Evolutionary conservation across 2,797 vertebrate species (phyloP), one percentile per base, ranked within the genome.

Genomic region (Cetoscarus ocellatus): DNA sequence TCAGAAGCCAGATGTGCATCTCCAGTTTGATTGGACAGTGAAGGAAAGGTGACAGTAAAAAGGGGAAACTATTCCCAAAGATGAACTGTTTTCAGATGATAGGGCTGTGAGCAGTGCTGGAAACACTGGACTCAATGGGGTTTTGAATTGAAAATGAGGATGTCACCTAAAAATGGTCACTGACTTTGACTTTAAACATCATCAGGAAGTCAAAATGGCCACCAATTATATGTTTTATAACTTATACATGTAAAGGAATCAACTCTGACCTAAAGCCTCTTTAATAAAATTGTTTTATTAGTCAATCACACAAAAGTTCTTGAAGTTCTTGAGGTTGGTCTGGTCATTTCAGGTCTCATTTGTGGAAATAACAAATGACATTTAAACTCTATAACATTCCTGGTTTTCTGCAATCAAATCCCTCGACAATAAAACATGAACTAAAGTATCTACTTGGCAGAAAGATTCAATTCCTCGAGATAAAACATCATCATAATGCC

Each of bases 251-350:
- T 48, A 34, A 47, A 10, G 17, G 19, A 18, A 9, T 34, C 0
- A 39, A 13, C 56, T 35, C 0, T 10, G 55, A 69, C 17, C 18
- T 19, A 0, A 9, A 36, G 19, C 7, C 14, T 2, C 35, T 1
- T 5, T 27, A 34, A 5, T 27, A 0, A 39, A 48, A 11, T 5
- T 14, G 8, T 38, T 51, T 14, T 38, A 55, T 57, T 12, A 18
- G 17, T 44, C 38, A 58, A n/a, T 34, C 39, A 42, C 54, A 53
- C 54, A n/a, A 19, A 60, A 42, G 39, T 70, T 54, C 39, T 8
- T 62, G 59, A 72, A 8, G 9, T 52, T 45, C 67, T 68, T 53
- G 68, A 58, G 44, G 63, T 68, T 3, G 52, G 64, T 49, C 72
- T 34, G 61, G 53, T 83, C 0, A 34, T 62, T 58, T 11, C 55